These are phyloP conservation scores for Centrocercus urophasianus DNA, from an alignment of 2,113 vertebrate genomes.

Conservation along the genomic window DNA sequence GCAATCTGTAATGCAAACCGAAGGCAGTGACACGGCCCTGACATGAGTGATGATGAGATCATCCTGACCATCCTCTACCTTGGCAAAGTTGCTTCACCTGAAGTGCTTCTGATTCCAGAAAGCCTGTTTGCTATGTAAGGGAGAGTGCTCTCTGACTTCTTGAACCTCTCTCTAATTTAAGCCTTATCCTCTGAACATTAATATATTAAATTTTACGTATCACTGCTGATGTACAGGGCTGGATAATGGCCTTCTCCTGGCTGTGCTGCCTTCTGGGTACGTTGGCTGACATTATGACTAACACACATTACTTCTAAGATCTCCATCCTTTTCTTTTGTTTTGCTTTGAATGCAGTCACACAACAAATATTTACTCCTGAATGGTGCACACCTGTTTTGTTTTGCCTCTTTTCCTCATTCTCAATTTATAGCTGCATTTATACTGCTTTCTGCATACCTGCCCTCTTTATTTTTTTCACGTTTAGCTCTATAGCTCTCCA, in stretches of 20 bases:
- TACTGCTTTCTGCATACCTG: background rate
- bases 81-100: background rate
- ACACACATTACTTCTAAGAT: accelerated
- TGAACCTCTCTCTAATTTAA: accelerated
- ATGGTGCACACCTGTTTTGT: background rate
- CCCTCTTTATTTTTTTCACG: background rate
- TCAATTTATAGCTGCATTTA: background rate
- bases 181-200: background rate
- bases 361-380: background rate
- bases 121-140: no score
- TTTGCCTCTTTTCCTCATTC: background rate
- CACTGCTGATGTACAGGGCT: background rate
- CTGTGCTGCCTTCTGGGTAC: no score
- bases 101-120: background rate
- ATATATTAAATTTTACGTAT: background rate
- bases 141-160: background rate
- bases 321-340: background rate
- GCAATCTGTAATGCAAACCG: background rate
- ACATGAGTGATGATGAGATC: conserved; percentile 1
- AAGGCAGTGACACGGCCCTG: background rate
- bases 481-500: background rate
- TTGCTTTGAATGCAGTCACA: background rate
- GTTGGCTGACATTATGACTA: background rate
- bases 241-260: background rate
- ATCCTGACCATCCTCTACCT: background rate